A percentile compares a stretch with the other conserved stretches of the same genome.
These are phyloP conservation scores for Hafferia zeledoni DNA, from an alignment of 2,797 vertebrate species.

Conservation along the genomic window DNA sequence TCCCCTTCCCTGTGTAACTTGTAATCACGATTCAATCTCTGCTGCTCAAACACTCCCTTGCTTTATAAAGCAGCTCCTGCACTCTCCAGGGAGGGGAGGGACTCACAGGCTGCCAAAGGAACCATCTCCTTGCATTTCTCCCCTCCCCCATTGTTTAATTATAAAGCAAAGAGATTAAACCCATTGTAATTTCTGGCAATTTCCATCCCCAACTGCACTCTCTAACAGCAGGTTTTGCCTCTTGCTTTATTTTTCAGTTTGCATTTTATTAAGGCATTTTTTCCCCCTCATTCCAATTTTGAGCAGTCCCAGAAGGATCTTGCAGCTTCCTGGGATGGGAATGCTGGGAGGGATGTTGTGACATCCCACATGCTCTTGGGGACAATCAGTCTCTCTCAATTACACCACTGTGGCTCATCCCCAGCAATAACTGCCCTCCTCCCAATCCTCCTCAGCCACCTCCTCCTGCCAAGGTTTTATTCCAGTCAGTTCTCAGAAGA, in stretches of 20 bases:
- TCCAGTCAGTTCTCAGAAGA: background rate
- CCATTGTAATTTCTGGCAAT: background rate
- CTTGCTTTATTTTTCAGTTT: background rate
- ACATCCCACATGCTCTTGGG: background rate
- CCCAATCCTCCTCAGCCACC: background rate
- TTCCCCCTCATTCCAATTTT: rapidly evolving
- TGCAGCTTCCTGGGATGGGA: rapidly evolving
- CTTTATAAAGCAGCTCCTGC: background rate
- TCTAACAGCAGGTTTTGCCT: background rate
- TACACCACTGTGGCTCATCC: rapidly evolving
- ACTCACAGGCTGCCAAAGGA: background rate
- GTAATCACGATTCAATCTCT: background rate
- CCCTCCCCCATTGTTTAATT: rapidly evolving
- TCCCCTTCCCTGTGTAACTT: background rate
- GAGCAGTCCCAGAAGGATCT: background rate
- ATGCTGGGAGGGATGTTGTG: background rate
- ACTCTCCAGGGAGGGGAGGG: background rate
- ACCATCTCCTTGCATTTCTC: background rate
- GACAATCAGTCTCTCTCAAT: background rate
- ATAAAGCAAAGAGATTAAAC: background rate
- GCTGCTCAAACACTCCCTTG: background rate
- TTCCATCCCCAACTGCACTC: background rate
- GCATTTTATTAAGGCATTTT: rapidly evolving
- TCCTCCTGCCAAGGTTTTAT: background rate
- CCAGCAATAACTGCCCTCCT: background rate